Conservation (phyloP, 2,888 invertebrate genomes). For the Crocallis elinguaria region DNA sequence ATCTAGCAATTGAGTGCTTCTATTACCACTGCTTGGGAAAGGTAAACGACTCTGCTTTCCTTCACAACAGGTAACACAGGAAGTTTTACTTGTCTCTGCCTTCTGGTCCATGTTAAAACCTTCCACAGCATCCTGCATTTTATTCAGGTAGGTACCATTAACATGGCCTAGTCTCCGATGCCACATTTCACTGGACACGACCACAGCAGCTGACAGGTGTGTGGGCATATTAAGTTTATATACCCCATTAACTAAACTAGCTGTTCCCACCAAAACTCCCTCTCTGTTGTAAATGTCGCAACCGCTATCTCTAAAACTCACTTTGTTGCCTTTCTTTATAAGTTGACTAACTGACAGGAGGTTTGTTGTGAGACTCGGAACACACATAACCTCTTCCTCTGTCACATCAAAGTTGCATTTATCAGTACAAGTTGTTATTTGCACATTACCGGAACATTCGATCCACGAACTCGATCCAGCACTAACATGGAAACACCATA, state of each 20-base stretch:
- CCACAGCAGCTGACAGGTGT: background rate
- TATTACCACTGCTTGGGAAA: slow-evolving; percentile 11
- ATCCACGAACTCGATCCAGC: too few relatives aligned
- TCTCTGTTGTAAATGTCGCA: slow-evolving; percentile 24
- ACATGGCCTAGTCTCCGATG: slow-evolving; percentile 8
- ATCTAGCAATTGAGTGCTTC: slow-evolving; percentile 22
- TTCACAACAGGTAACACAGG: slow-evolving; percentile 19
- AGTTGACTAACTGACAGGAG: slow-evolving; percentile 36
- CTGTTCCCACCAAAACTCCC: slow-evolving; percentile 19
- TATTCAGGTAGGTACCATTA: background rate
- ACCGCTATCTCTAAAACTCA: slow-evolving; percentile 2
- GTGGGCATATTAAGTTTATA: slow-evolving; percentile 24
- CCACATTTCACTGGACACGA: slow-evolving; percentile 5
- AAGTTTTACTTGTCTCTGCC: slow-evolving; percentile 14
- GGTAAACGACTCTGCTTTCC: slow-evolving; percentile 33
- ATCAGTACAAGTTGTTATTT: slow-evolving; percentile 21
- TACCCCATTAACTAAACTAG: slow-evolving; percentile 27
- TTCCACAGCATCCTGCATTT: slow-evolving; percentile 13
- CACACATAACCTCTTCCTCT: slow-evolving; percentile 34
- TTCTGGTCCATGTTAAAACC: too few relatives aligned
- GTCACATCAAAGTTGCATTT: slow-evolving; percentile 20
- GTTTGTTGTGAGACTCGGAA: slow-evolving; percentile 35
- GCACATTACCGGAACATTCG: slow-evolving; percentile 32
- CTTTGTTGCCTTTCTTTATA: slow-evolving; percentile 27
- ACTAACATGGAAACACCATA: too few relatives aligned